Evolutionary conservation across 2,888 invertebrate species (phyloP).

Genomic region (Diploptera punctata): DNA sequence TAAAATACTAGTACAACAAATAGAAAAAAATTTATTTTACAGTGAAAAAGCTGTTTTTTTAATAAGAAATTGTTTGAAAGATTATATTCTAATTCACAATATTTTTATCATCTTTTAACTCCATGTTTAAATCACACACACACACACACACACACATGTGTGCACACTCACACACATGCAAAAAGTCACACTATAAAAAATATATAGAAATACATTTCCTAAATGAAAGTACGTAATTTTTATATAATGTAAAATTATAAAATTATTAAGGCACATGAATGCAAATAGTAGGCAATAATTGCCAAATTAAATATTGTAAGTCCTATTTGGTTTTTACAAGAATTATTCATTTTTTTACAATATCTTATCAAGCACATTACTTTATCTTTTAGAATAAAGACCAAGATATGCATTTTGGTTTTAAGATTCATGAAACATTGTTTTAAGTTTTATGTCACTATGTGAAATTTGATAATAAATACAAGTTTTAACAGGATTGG

Average conservation of each 20-base stretch:
- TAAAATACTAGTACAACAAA: too few species aligned
- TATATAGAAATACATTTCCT: not conserved
- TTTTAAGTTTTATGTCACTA: not conserved
- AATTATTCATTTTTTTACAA: not conserved
- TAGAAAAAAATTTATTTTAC: too few species aligned
- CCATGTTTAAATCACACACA: too few species aligned
- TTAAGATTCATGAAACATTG: not conserved
- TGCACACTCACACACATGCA: too few species aligned
- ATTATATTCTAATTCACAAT: too few species aligned
- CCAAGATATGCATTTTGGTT: too few species aligned
- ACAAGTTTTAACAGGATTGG: not conserved
- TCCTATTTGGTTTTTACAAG: not conserved
- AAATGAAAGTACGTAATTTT: slow-evolving; percentile 13
- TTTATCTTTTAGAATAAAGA: not conserved
- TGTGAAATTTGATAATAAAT: not conserved
- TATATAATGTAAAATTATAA: not conserved
- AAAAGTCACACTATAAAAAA: too few species aligned
- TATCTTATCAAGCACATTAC: not conserved
- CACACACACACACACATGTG: too few species aligned
- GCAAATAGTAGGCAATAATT: not conserved
- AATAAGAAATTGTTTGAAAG: too few species aligned
- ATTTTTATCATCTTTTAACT: too few species aligned
- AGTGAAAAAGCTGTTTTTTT: too few species aligned
- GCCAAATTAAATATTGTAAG: not conserved
- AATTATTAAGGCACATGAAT: slow-evolving; percentile 23